These are phyloP conservation scores for Orchestia grillus DNA, from an alignment of 1,140 invertebrate genomes.

Conservation along the genomic window DNA sequence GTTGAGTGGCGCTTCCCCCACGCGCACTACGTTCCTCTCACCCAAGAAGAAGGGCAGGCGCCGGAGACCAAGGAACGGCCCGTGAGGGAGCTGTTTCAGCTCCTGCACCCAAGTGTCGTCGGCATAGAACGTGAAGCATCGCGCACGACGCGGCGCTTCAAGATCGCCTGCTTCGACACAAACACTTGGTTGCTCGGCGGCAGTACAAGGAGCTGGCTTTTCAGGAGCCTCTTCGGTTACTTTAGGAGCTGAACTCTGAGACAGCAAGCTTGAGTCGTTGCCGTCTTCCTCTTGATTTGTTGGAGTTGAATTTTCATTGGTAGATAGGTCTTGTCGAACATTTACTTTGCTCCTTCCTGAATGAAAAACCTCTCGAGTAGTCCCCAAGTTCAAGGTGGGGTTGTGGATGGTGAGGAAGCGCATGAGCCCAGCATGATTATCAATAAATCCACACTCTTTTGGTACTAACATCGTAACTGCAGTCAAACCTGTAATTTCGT, in stretches of 20 bases:
- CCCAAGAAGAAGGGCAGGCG: not conserved
- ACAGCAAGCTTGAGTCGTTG: not conserved
- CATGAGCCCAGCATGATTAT: not conserved
- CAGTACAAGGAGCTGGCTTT: not conserved
- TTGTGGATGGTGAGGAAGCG: constrained; percentile 19
- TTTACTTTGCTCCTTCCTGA: not conserved
- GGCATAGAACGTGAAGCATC: not conserved
- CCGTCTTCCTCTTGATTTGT: not conserved
- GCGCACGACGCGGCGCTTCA: not conserved
- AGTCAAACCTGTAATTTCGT: not conserved
- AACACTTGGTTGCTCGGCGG: not conserved
- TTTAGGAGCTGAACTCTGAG: not conserved
- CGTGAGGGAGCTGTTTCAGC: not conserved
- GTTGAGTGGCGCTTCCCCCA: not conserved
- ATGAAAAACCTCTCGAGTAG: not conserved
- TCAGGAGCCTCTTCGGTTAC: not conserved
- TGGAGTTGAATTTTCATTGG: not conserved
- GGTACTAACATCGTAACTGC: constrained; percentile 19
- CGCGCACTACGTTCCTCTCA: not conserved
- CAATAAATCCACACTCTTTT: constrained; percentile 38
- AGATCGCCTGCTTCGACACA: not conserved
- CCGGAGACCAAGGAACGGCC: constrained; percentile 14
- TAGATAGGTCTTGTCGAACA: not conserved
- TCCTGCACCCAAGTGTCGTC: constrained; percentile 19
- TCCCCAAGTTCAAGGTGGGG: not conserved